phyloP scores from a whole-genome alignment of 1,140 invertebrate genomes.

The Drosophila rufa region DNA sequence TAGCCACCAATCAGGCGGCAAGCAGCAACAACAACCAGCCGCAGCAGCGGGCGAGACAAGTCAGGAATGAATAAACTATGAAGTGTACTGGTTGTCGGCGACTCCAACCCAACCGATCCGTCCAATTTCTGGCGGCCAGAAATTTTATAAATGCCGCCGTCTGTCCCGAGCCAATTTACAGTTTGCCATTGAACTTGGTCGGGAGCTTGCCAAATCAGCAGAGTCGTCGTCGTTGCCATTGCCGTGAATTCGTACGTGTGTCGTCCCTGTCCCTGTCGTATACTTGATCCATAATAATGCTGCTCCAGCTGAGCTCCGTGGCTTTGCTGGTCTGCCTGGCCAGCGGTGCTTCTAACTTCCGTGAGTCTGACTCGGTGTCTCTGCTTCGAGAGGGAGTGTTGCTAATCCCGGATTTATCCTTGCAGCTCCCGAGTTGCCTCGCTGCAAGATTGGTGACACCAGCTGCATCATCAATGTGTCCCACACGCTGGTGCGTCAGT shows the following conservation, averaged over 20 bases:
- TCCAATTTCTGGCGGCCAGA: conserved; percentile 40
- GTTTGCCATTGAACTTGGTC: conserved; percentile 85
- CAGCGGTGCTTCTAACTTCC: conserved; percentile 62
- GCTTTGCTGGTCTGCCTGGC: conserved; percentile 37
- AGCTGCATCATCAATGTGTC: conserved; percentile 71
- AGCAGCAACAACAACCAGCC: conserved; percentile 33
- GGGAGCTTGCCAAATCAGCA: conserved; percentile 70
- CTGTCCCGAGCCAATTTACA: conserved; percentile 82
- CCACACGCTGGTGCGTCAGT: conserved; percentile 57
- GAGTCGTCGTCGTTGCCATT: background rate
- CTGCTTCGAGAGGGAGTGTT: background rate
- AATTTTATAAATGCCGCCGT: conserved; percentile 84
- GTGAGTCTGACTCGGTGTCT: conserved; percentile 51
- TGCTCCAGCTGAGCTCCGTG: conserved; percentile 48
- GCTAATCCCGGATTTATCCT: conserved; percentile 6
- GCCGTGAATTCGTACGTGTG: conserved; percentile 20
- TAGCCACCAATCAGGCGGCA: conserved; percentile 39
- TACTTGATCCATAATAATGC: conserved; percentile 30
- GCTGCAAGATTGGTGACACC: conserved; percentile 69
- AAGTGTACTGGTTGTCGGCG: conserved; percentile 60
- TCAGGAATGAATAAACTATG: conserved; percentile 82
- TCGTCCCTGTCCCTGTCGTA: background rate
- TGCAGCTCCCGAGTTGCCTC: conserved; percentile 74
- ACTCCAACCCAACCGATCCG: background rate
- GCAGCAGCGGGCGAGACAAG: conserved; percentile 60